Base-by-base conservation (phyloP, 1,140 invertebrate genomes). In the Ceratosolen fusciceps region DNA sequence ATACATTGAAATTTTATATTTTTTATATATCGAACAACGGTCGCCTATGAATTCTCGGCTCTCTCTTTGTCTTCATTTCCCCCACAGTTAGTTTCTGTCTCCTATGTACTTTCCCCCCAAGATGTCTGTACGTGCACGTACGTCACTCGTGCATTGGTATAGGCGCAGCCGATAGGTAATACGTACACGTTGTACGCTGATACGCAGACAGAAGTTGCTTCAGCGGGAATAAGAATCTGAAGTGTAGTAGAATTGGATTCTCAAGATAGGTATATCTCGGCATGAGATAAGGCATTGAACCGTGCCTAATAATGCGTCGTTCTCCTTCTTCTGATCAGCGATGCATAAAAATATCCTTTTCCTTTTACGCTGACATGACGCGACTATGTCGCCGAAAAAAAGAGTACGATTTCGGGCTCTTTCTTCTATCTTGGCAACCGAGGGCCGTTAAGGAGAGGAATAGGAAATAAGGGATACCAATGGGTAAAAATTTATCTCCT, bases 261-360 rank as follows among this genome's bases (percentile, higher is more conserved):
- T 52, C 49, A 54, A 52, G 39, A 60, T 73, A 74, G 62, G 70
- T 77, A 71, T 74, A 77, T 74, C 70, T 75, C 34, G 75, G 77
- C 77, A 81, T 81, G 75, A 81, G 80, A 77, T 81, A 58, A 77
- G 47, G 74, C 80, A 77, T 60, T 52, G 80, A 81, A 77, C 52
- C 80, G 62, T 77, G 54, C 70, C 74, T 75, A 81, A 81, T 81
- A 81, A 77, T 77, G 74, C 75, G 58, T 74, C n/a, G n/a, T n/a
- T n/a, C 80, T 74, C 56, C 74, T 81, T 81, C 74, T 68, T 81
- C 75, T 77, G 75, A 81, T 77, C 80, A 75, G 19, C 52, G 80
- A 71, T 29, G 80, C 71, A 81, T 77, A 77, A 77, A 81, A 81
- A 81, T 68, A 77, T 74, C 67, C 74, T 67, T 73, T 74, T 73